Conservation (phyloP, 1,140 invertebrate species). For the Proctacanthus coquilletti region DNA sequence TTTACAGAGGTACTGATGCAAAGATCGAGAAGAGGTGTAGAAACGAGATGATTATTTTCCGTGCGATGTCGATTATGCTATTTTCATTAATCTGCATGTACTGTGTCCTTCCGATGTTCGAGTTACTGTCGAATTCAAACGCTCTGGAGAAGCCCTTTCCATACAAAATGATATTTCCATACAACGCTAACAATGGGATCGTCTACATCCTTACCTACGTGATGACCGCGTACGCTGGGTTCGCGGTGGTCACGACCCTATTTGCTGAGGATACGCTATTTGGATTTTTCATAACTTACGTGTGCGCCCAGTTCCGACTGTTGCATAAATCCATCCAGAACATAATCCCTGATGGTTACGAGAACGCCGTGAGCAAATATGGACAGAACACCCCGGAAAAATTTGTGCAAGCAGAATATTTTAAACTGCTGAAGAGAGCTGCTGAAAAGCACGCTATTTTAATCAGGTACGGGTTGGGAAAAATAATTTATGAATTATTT, state of each 20-base stretch:
- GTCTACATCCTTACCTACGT: constrained; percentile 19
- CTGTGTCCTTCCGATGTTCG: constrained; percentile 19
- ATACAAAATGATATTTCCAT: constrained; percentile 26
- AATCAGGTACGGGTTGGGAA: background rate
- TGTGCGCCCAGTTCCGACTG: constrained; percentile 22
- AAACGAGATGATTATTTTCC: constrained; percentile 17
- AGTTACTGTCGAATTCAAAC: constrained; percentile 10
- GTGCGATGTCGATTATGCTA: constrained; percentile 17
- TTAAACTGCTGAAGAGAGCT: background rate
- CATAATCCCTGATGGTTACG: constrained; percentile 6
- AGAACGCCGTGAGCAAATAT: background rate
- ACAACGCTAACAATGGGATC: constrained; percentile 12
- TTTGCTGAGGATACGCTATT: constrained; percentile 27
- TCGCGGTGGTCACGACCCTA: constrained; percentile 26
- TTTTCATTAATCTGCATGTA: constrained; percentile 23
- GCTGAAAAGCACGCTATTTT: background rate
- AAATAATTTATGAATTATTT: no score
- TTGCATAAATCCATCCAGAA: constrained; percentile 16
- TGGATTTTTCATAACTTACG: constrained; percentile 24
- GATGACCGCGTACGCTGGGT: constrained; percentile 23
- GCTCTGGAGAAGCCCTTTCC: constrained; percentile 20
- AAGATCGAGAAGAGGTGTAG: constrained; percentile 12
- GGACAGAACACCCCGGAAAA: background rate
- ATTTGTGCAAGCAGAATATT: background rate
- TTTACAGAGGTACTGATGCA: constrained; percentile 5